Conservation (phyloP, 2,113 vertebrate genomes). For the Zosterops pallidus region DNA sequence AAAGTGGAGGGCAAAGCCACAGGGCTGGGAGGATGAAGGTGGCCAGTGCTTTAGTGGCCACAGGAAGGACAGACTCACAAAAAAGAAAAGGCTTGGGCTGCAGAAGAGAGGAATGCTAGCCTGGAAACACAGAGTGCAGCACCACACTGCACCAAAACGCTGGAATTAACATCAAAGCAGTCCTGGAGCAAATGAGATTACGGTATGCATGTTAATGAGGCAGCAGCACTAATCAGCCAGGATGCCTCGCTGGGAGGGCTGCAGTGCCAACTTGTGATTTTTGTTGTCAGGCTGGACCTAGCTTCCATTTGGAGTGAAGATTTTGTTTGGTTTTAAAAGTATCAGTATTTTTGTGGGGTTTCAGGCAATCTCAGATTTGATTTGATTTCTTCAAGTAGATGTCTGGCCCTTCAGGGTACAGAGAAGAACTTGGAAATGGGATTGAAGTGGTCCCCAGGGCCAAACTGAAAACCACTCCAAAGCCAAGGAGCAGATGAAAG, state of each 20-base stretch:
- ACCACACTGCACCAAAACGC: constrained; percentile 66
- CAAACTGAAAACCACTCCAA: constrained; percentile 45
- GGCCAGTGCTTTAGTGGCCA: neutral
- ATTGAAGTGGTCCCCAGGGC: constrained; percentile 52
- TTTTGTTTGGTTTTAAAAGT: constrained; percentile 31
- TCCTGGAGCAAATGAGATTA: constrained; percentile 70
- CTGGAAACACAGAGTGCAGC: constrained; percentile 45
- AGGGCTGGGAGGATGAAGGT: neutral
- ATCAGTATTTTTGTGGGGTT: constrained; percentile 23
- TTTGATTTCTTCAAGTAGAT: constrained; percentile 45
- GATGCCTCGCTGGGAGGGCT: constrained; percentile 39
- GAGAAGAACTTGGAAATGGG: constrained; percentile 52
- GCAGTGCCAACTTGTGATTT: constrained; percentile 38
- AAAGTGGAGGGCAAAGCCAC: neutral
- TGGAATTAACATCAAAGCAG: constrained; percentile 73
- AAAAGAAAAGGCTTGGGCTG: neutral
- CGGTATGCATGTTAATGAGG: constrained; percentile 70
- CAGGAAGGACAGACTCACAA: neutral
- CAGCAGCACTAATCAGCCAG: constrained; percentile 43
- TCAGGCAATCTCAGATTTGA: constrained; percentile 25
- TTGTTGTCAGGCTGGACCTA: constrained; percentile 37
- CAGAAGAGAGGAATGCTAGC: neutral
- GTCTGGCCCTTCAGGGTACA: constrained; percentile 35
- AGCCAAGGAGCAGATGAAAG: constrained; percentile 36
- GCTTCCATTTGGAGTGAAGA: constrained; percentile 8